Conservation (phyloP, 2,113 vertebrate species). For the Erythrocercus mccallii region DNA sequence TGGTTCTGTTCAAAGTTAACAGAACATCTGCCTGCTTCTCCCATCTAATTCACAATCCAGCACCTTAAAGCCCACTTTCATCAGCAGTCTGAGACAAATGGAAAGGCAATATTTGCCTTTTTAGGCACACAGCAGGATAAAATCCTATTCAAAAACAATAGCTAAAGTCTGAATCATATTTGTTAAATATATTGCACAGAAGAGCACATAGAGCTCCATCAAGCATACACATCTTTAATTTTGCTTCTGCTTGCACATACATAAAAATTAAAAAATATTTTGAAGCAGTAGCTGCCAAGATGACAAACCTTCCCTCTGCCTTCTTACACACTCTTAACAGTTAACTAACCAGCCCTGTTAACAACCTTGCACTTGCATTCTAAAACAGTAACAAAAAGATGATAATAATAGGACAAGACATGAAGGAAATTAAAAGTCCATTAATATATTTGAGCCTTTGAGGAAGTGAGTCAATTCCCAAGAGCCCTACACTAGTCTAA, state of each 20-base stretch:
- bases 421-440: neutral
- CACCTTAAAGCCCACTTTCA: neutral
- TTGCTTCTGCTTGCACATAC: neutral
- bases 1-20: neutral
- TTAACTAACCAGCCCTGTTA: neutral
- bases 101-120: neutral
- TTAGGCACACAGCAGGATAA: neutral
- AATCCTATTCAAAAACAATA: neutral
- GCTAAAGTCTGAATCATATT: neutral
- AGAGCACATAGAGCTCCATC: neutral
- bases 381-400: neutral
- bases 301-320: neutral
- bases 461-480: constrained; percentile 30
- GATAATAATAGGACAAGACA: neutral
- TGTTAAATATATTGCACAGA: neutral
- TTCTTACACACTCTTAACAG: neutral
- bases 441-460: neutral
- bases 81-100: neutral
- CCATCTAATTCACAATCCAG: neutral
- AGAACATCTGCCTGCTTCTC: neutral
- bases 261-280: neutral
- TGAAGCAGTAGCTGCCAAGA: neutral
- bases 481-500: neutral
- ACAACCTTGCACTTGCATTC: neutral
- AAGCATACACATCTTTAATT: neutral